phyloP scores from a whole-genome alignment of 2,113 vertebrate genomes.

The Indicator maculatus region DNA sequence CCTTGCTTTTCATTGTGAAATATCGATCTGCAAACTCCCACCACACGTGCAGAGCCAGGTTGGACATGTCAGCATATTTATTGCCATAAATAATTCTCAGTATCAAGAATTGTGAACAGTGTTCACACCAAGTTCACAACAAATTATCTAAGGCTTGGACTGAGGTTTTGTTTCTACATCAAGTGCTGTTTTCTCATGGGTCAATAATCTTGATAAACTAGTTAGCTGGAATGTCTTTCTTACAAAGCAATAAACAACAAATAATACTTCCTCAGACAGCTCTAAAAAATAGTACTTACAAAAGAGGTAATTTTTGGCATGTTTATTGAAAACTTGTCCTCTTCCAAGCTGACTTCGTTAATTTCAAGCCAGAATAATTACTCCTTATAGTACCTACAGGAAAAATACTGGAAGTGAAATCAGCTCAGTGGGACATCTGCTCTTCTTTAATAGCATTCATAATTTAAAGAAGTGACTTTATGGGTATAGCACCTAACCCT shows the following conservation, averaged over 20 bases:
- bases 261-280: background rate
- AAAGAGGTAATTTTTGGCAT: background rate
- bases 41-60: background rate
- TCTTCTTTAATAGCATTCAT: slow-evolving; percentile 15
- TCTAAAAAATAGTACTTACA: background rate
- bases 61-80: background rate
- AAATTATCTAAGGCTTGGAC: background rate
- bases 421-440: background rate
- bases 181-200: background rate
- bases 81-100: background rate
- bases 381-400: background rate
- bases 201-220: slow-evolving; percentile 46
- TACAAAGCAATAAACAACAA: slow-evolving; percentile 1
- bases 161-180: background rate
- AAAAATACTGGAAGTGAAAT: slow-evolving; percentile 11
- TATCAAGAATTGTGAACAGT: background rate
- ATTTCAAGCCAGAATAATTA: slow-evolving; percentile 27
- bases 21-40: background rate
- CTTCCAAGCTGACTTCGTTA: slow-evolving; percentile 12
- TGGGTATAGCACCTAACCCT: background rate
- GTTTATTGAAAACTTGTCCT: slow-evolving; percentile 16
- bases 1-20: background rate
- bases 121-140: slow-evolving; percentile 4
- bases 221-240: slow-evolving; percentile 2
- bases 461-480: slow-evolving; percentile 18